Conservation (phyloP, 2,113 vertebrate species). For the Myocastor coypus region DNA sequence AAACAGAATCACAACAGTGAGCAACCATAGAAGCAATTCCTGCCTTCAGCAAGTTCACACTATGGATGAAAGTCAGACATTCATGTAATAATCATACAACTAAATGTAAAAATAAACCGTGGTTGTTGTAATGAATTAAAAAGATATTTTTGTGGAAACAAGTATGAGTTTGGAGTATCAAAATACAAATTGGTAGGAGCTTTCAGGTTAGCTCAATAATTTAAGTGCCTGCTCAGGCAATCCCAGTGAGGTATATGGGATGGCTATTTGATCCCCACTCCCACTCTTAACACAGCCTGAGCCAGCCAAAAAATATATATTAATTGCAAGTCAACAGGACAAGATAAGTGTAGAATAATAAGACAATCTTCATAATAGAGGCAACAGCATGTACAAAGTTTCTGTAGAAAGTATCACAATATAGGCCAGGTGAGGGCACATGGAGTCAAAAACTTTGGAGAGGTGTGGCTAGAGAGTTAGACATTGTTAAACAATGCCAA, state of each 20-base stretch:
- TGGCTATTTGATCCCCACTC: no score
- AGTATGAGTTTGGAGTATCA: not conserved
- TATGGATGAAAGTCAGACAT: not conserved
- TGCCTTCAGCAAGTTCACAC: not conserved
- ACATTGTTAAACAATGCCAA: not conserved
- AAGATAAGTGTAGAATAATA: not conserved
- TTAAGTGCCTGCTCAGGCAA: no score
- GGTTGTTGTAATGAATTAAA: not conserved
- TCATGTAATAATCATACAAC: not conserved
- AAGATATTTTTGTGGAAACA: not conserved
- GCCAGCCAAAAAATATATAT: no score
- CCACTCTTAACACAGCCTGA: no score
- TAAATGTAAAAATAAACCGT: not conserved
- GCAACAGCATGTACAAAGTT: not conserved
- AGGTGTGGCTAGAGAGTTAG: not conserved
- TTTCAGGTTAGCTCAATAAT: no score
- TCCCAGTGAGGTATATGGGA: no score
- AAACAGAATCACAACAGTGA: not conserved
- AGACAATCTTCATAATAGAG: not conserved
- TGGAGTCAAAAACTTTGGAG: not conserved
- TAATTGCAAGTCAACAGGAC: not conserved
- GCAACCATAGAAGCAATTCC: slow-evolving; percentile 10
- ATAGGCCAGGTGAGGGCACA: not conserved
- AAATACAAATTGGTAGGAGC: not conserved
- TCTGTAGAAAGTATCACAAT: not conserved